Base-by-base conservation (phyloP, 2,888 invertebrate genomes). In the Catocala fraxini region DNA sequence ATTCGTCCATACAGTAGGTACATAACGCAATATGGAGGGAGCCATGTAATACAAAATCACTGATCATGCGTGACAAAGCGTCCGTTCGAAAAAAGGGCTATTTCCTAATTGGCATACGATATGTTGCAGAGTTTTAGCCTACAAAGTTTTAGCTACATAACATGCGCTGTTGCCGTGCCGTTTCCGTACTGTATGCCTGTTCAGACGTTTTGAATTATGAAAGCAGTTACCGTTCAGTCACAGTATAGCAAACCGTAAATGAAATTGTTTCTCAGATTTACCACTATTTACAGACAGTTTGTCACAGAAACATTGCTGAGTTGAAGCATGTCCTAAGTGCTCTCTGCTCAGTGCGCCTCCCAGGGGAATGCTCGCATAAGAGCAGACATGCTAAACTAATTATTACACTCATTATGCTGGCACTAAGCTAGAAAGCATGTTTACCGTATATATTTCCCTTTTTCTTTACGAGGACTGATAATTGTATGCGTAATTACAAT, bases 351-450 rank as follows among this genome's bases (percentile, higher is more conserved):
- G 7, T 25, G 45, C 41, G 47, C 13, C 10, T 15, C 59, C 25
- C 55, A 41, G 70, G 70, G 64, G 58, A 69, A 74, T 55, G 64
- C 49, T 68, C 74, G 63, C 62, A 54, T 70, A 66, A 70, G 59
- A 59, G 53, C 51, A 65, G 51, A 70, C 73, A 69, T 67, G 74
- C 56, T 64, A 53, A 62, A 64, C 64, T 70, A 69, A 73, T 76
- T 71, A 73, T 58, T 62, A 68, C 65, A 57, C 52, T 67, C 64
- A 65, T 75, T 60, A 55, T 56, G 56, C 25, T 58, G 46, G 48
- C 42, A 53, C 61, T 49, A 62, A 67, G 63, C 41, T 53, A 52
- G 42, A 59, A 49, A 51, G 49, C 51, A 53, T 48, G 51, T 67
- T 70, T 51, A 60, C 43, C 53, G 58, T 59, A 51, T 6, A 39